Conservation (phyloP, 2,797 vertebrate species). For the Artibeus lituratus region DNA sequence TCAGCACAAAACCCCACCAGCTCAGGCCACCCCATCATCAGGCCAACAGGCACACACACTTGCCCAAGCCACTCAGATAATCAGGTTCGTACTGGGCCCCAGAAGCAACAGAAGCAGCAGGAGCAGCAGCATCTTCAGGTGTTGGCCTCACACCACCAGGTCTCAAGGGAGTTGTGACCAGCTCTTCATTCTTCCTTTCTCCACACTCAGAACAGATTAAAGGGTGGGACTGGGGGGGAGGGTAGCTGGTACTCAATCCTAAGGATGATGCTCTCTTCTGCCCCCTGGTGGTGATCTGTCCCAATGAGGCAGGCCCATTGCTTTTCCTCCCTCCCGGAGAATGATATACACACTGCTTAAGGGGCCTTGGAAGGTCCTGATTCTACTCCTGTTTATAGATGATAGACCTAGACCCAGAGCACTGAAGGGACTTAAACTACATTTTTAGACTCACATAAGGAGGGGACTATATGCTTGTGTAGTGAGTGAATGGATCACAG, state of each 20-base stretch:
- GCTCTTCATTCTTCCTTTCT: neutral
- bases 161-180: neutral
- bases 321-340: neutral
- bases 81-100: neutral
- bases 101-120: conserved; percentile 34
- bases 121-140: conserved; percentile 26
- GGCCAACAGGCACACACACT: neutral
- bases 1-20: too few relatives aligned
- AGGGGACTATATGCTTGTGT: too few relatives aligned
- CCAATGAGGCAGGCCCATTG: too few relatives aligned
- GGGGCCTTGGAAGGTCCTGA: neutral
- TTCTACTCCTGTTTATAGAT: neutral
- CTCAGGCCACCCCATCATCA: neutral
- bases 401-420: neutral
- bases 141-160: neutral
- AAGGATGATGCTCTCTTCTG: neutral
- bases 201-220: too few relatives aligned
- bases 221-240: too few relatives aligned
- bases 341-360: neutral
- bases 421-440: neutral
- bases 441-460: too few relatives aligned
- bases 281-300: too few relatives aligned
- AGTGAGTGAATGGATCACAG: too few relatives aligned
- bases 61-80: too few relatives aligned
- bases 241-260: rapidly evolving